Evolutionary conservation across 2,797 vertebrate genomes (phyloP).

Genomic region (Spea hammondii): DNA sequence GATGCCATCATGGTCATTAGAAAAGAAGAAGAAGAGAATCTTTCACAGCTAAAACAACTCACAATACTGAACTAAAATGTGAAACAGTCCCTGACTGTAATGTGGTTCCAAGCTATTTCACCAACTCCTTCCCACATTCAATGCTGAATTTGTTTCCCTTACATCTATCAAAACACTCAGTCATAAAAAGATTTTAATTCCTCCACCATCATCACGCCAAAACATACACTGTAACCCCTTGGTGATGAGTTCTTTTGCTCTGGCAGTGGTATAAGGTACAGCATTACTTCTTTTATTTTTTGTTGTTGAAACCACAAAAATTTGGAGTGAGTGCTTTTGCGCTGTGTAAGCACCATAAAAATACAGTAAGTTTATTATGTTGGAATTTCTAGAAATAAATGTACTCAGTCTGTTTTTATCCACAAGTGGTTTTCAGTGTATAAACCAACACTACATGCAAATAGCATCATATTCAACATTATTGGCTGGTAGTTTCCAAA

Average conservation of each 20-base stretch:
- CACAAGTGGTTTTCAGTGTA: neutral
- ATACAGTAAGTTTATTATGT: conserved; percentile 23
- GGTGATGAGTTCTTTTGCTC: conserved; percentile 7
- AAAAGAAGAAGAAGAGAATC: too few species aligned
- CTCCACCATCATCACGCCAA: neutral
- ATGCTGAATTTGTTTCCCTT: conserved; percentile 1
- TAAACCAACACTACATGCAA: neutral
- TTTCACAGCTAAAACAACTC: too few species aligned
- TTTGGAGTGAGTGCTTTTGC: neutral
- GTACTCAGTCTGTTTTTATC: neutral
- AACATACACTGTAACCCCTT: conserved; percentile 3
- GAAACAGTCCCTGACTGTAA: too few species aligned
- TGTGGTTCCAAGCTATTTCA: too few species aligned
- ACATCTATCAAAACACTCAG: neutral
- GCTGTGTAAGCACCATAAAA: neutral
- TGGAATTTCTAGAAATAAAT: neutral
- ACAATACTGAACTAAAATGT: too few species aligned
- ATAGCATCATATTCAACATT: conserved; percentile 1
- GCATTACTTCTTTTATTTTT: neutral
- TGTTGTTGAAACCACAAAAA: conserved; percentile 23
- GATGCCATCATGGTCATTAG: too few species aligned
- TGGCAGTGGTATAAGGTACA: neutral
- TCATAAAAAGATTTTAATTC: neutral
- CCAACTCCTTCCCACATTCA: neutral
- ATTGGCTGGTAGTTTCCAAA: neutral